Base-by-base conservation (phyloP, 2,113 vertebrate species). In the Psilopogon haemacephalus region DNA sequence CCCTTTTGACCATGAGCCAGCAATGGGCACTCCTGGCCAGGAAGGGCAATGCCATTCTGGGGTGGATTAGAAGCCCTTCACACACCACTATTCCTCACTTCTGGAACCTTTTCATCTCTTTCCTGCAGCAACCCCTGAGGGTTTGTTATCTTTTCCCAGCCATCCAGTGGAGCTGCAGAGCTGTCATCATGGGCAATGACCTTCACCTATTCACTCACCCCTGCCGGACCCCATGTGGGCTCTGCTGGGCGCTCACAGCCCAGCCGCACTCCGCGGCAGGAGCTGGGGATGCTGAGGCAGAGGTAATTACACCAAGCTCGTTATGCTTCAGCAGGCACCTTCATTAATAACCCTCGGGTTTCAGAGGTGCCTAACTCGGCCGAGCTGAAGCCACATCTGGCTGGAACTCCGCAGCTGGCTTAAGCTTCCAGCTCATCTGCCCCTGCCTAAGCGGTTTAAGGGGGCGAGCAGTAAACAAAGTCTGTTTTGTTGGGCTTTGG, bases 261-360 rank as follows among this genome's bases (percentile, higher is more conserved):
- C 12, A 5, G 28, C 68, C 8, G 0, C 56, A 26, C 64, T n/a
- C 35, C 3, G 0, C 60, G 18, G 48, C 68, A 19, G 64, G 78
- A 85, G 80, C 33, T 8, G 74, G 77, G 68, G 86, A 72, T 71
- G 82, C 60, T 68, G 82, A 1, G 1, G 72, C 5, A 13, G 59
- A 76, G 86, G 84, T 94, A 87, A 95, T 96, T 94, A 89, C 95
- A 77, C 5, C 91, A 92, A 92, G 88, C 91, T 54, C 8, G 87
- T 84, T 94, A 76, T 19, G 95, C 94, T 94, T 84, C 94, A 96
- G 88, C 35, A 4, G 84, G 75, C 91, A 74, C 89, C 89, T 89
- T 92, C 93, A 95, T 95, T 93, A 96, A 94, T 86, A 69, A 95
- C 55, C 89, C 94, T 94, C 84, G 23, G 82, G 87, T 93, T 96